Evolutionary conservation across 2,113 vertebrate genomes (phyloP).

Genomic region (Marcusenius ussheri): DNA sequence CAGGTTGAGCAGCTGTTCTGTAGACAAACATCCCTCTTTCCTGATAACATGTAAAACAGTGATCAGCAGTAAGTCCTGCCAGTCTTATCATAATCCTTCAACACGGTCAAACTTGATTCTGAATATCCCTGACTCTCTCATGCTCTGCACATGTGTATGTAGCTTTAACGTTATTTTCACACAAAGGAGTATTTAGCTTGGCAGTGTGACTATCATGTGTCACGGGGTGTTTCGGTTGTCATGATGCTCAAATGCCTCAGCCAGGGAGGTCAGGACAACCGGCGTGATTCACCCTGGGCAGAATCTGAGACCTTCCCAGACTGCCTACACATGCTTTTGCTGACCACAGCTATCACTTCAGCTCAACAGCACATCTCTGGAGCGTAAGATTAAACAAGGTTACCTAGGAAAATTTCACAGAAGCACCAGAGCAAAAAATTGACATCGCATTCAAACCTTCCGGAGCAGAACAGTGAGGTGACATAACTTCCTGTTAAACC

Average conservation of each 20-base stretch:
- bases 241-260: background rate
- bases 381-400: background rate
- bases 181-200: background rate
- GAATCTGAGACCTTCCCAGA: background rate
- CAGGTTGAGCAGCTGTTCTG: background rate
- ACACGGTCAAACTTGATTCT: background rate
- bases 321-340: background rate
- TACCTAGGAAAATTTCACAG: background rate
- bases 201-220: background rate
- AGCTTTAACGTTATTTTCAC: background rate
- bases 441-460: background rate
- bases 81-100: background rate
- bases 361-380: background rate
- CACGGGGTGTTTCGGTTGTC: background rate
- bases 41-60: background rate
- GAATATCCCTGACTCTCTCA: background rate
- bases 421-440: background rate
- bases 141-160: background rate
- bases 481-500: conserved; percentile 25
- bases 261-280: background rate
- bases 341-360: background rate
- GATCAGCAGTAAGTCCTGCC: background rate
- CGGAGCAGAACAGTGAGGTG: background rate
- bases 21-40: background rate
- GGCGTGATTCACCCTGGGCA: background rate